Conservation (phyloP, 2,888 invertebrate species). For the Notodonta dromedarius region DNA sequence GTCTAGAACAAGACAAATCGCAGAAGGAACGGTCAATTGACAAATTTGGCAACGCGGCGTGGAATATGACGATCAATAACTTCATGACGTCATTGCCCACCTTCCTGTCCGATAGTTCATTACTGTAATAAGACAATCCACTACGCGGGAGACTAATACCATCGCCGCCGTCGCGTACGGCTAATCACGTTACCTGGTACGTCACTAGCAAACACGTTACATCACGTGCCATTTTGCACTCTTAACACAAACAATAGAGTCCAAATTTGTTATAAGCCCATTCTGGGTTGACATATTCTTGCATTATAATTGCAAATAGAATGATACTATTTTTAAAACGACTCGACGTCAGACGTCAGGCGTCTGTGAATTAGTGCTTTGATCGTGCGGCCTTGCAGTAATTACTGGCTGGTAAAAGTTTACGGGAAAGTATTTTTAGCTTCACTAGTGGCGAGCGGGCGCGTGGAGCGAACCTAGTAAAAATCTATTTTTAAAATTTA, state of each 20-base stretch:
- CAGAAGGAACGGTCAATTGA: background rate
- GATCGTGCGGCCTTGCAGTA: constrained; percentile 49
- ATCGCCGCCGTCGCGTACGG: background rate
- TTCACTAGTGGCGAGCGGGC: constrained; percentile 22
- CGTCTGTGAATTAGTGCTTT: constrained; percentile 40
- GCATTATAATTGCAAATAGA: constrained; percentile 37
- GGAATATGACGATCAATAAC: background rate
- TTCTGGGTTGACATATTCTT: background rate
- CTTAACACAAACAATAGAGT: background rate
- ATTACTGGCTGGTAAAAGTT: constrained; percentile 41
- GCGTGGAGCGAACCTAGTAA: constrained; percentile 14
- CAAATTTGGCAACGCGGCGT: background rate
- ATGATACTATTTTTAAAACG: constrained; percentile 50
- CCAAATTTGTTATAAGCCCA: background rate
- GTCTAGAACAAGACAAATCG: background rate
- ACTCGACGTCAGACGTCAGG: constrained; percentile 54
- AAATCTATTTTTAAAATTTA: constrained; percentile 19
- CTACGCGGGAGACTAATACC: constrained; percentile 1
- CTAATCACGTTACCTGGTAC: constrained; percentile 4
- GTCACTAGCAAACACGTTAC: background rate
- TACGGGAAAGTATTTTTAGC: constrained; percentile 32
- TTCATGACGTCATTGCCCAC: constrained; percentile 1
- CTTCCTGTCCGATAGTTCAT: background rate
- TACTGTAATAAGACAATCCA: constrained; percentile 3
- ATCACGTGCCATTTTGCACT: background rate